Percentiles rank a stretch among this genome's conserved stretches.
phyloP scores from a whole-genome alignment of 2,113 vertebrate genomes.

The Shinisaurus crocodilurus region DNA sequence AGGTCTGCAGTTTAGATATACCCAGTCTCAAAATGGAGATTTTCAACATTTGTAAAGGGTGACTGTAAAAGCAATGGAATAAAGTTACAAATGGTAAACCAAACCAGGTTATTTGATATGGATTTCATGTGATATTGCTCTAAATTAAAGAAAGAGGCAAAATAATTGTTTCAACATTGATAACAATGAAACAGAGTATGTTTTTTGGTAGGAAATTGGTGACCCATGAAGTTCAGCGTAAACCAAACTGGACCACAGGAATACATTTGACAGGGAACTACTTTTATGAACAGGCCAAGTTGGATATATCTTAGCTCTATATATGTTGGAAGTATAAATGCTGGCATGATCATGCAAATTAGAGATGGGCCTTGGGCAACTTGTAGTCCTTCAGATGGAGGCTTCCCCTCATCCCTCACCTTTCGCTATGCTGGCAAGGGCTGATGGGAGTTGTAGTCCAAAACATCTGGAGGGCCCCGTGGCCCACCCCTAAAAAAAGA shows the following conservation, averaged over 20 bases:
- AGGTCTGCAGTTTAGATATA: too few species aligned
- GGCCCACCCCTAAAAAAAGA: not conserved
- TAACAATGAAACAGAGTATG: not conserved
- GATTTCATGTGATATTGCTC: not conserved
- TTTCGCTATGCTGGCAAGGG: not conserved
- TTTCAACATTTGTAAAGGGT: not conserved
- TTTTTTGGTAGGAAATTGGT: not conserved
- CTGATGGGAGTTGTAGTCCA: too few species aligned
- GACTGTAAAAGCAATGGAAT: not conserved
- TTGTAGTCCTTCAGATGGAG: too few species aligned
- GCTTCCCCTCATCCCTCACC: too few species aligned
- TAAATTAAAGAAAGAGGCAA: not conserved
- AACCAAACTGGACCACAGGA: not conserved
- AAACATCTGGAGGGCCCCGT: too few species aligned
- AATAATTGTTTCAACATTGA: not conserved
- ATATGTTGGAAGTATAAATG: not conserved
- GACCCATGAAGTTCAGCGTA: not conserved
- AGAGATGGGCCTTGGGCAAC: not conserved
- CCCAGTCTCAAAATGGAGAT: not conserved
- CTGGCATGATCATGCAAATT: not conserved
- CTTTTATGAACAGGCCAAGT: not conserved
- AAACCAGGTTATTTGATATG: not conserved
- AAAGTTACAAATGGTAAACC: not conserved
- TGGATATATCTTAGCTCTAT: not conserved
- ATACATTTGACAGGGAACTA: not conserved